Evolutionary conservation across 2,888 invertebrate species (phyloP).

Genomic region (Epirrita christyi): DNA sequence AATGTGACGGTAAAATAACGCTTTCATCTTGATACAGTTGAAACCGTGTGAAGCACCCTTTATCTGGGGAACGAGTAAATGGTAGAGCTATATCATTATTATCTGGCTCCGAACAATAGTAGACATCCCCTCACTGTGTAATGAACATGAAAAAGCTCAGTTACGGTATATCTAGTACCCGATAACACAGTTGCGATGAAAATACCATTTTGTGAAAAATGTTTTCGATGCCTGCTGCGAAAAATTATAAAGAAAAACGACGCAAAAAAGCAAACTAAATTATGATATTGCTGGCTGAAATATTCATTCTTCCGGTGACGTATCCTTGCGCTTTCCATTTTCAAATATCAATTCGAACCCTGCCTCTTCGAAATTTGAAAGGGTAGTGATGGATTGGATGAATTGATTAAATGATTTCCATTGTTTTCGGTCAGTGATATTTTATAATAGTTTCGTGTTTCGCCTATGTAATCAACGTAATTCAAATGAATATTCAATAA

Average conservation of each 20-base stretch:
- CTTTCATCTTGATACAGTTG: slow-evolving; percentile 54
- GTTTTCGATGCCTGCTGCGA: no score
- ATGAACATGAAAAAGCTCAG: slow-evolving; percentile 57
- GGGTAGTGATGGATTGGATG: slow-evolving; percentile 2
- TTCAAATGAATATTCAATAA: slow-evolving; percentile 27
- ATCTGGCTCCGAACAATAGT: slow-evolving; percentile 64
- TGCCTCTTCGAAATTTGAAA: slow-evolving; percentile 22
- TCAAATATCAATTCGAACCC: slow-evolving; percentile 15
- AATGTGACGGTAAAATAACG: slow-evolving; percentile 52
- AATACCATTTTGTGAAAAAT: slow-evolving; percentile 39
- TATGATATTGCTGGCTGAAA: slow-evolving; percentile 19
- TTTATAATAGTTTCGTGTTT: slow-evolving; percentile 27
- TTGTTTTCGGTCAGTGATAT: slow-evolving; percentile 19
- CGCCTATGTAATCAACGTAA: slow-evolving; percentile 19
- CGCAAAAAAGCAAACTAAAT: no score
- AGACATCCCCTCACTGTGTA: slow-evolving; percentile 59
- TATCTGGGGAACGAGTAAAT: slow-evolving; percentile 66
- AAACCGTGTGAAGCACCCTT: slow-evolving; percentile 56
- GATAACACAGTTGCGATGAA: slow-evolving; percentile 34
- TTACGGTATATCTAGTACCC: slow-evolving; percentile 42
- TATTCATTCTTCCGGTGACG: no score
- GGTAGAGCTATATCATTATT: slow-evolving; percentile 66
- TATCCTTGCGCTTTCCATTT: slow-evolving; percentile 17
- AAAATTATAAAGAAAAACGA: no score
- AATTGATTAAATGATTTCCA: slow-evolving; percentile 3